phyloP scores from a whole-genome alignment of 2,113 vertebrate species.

The Engraulis encrasicolus region DNA sequence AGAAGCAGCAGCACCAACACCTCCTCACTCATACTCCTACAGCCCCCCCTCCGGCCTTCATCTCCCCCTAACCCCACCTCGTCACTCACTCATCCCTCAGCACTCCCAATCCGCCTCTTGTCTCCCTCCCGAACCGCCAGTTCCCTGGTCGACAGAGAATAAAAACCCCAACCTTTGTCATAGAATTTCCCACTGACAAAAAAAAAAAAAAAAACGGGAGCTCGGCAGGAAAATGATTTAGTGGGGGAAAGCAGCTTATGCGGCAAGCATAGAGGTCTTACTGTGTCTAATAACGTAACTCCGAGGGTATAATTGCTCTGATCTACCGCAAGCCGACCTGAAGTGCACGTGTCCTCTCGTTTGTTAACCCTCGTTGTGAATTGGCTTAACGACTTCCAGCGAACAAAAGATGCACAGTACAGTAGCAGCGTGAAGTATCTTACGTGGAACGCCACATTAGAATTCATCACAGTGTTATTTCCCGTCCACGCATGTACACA shows the following conservation, averaged over 20 bases:
- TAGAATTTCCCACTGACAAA: slow-evolving; percentile 3
- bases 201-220: no score
- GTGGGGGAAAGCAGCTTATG: background rate
- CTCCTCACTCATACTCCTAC: background rate
- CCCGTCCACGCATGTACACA: background rate
- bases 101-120: background rate
- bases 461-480: background rate
- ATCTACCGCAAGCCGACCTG: background rate
- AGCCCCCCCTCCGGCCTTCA: background rate
- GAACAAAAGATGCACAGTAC: background rate
- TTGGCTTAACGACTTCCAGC: background rate
- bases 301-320: background rate
- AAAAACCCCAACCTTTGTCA: background rate
- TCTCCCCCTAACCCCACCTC: no score
- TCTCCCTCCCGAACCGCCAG: no score
- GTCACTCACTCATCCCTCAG: no score
- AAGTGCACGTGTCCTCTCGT: background rate
- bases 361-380: slow-evolving; percentile 1
- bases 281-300: slow-evolving; percentile 3
- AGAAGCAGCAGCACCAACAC: slow-evolving; percentile 23
- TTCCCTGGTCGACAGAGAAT: background rate
- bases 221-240: background rate
- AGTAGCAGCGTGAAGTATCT: background rate
- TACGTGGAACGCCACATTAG: background rate
- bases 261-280: background rate